phyloP scores from a whole-genome alignment of 2,888 invertebrate species.

The Podotricha telesiphe region DNA sequence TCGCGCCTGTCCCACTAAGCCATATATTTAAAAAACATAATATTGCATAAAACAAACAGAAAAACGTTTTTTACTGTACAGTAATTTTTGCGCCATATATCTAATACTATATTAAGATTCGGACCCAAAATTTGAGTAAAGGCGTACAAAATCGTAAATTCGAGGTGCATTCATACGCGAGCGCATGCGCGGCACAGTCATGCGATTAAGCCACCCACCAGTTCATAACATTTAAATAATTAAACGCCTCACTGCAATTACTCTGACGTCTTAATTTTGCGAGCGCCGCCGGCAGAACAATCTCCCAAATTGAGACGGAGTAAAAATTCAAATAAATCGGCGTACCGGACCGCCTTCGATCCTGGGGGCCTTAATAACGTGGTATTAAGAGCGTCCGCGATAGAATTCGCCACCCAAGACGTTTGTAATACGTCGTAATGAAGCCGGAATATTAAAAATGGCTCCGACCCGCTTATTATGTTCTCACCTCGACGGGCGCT shows the following conservation, averaged over 20 bases:
- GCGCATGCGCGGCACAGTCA: constrained; percentile 68
- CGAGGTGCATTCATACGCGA: constrained; percentile 71
- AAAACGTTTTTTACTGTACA: constrained; percentile 12
- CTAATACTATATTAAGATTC: constrained; percentile 1
- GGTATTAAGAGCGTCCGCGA: constrained; percentile 81
- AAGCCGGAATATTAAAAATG: constrained; percentile 83
- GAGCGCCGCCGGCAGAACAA: constrained; percentile 79
- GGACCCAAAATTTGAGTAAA: constrained; percentile 36
- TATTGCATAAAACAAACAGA: neutral
- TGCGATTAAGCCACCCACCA: constrained; percentile 76
- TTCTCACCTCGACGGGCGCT: constrained; percentile 80
- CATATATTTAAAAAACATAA: too few species aligned
- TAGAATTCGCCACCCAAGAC: constrained; percentile 84
- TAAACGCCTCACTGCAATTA: constrained; percentile 81
- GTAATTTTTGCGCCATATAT: neutral
- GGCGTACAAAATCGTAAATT: constrained; percentile 65
- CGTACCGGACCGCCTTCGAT: constrained; percentile 65
- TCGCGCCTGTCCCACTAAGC: too few species aligned
- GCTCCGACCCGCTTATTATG: constrained; percentile 81
- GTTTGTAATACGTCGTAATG: constrained; percentile 82
- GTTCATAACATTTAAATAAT: constrained; percentile 82
- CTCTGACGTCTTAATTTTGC: constrained; percentile 83
- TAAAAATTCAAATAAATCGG: constrained; percentile 84
- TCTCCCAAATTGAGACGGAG: constrained; percentile 83
- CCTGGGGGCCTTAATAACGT: constrained; percentile 76